phyloP scores from a whole-genome alignment of 2,888 invertebrate genomes.

The Platycnemis pennipes region DNA sequence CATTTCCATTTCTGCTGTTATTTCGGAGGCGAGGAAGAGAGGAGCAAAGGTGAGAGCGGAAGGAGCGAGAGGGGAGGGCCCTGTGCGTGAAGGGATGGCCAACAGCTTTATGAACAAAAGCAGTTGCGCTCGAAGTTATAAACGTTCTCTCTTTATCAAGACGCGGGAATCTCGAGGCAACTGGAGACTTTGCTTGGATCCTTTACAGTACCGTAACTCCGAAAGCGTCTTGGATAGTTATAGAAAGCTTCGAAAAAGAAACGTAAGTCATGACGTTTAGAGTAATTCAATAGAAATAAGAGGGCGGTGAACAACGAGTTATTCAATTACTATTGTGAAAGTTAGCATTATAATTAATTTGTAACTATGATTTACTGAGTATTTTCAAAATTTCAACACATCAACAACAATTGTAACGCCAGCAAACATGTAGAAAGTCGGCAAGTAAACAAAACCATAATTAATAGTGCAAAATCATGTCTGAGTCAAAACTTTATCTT shows the following conservation, averaged over 20 bases:
- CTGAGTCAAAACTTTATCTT: no score
- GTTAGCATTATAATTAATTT: no score
- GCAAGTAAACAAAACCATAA: no score
- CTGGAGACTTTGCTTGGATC: neutral
- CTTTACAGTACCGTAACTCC: neutral
- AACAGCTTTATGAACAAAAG: neutral
- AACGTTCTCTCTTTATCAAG: neutral
- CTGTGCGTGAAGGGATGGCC: constrained; percentile 2
- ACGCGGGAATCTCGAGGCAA: neutral
- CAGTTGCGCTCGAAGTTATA: neutral
- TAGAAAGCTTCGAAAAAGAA: neutral
- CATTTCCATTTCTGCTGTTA: constrained; percentile 7
- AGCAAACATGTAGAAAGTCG: no score
- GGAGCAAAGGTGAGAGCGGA: neutral
- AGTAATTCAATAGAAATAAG: neutral
- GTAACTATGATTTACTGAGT: no score
- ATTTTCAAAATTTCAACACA: no score
- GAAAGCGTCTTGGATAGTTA: neutral
- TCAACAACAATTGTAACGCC: no score
- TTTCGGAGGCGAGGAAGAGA: neutral
- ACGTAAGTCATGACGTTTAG: neutral
- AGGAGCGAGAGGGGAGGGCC: neutral
- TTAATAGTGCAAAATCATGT: no score
- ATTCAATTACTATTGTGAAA: no score
- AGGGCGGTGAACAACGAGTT: no score